These are phyloP conservation scores for Falco berigora DNA, from an alignment of 2,797 vertebrate species.

Conservation along the genomic window DNA sequence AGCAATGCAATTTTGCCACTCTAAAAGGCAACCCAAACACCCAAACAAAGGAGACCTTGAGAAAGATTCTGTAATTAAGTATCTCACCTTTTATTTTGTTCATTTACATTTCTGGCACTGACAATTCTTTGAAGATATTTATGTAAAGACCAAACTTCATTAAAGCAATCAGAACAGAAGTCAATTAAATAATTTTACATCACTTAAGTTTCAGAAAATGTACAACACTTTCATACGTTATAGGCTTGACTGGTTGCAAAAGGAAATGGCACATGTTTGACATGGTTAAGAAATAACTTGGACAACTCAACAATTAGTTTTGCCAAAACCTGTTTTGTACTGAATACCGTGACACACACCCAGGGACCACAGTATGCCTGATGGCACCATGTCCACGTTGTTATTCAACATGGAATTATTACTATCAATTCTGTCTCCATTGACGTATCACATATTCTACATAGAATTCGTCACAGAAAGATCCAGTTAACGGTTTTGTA, in stretches of 20 bases:
- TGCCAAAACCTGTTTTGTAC: conserved; percentile 32
- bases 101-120: conserved; percentile 77
- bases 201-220: conserved; percentile 80
- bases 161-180: conserved; percentile 88
- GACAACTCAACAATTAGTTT: conserved; percentile 41
- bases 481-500: not conserved
- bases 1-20: not conserved
- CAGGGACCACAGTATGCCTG: conserved; percentile 39
- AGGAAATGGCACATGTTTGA: conserved; percentile 73
- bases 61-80: conserved; percentile 47
- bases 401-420: not conserved
- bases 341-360: conserved; percentile 11
- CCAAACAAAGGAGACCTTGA: not conserved
- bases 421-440: conserved; percentile 13
- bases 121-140: conserved; percentile 81
- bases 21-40: not conserved
- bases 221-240: conserved; percentile 78
- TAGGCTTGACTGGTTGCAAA: conserved; percentile 74
- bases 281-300: conserved; percentile 59
- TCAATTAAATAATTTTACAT: conserved; percentile 83
- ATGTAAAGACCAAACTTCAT: conserved; percentile 86
- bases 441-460: conserved; percentile 2
- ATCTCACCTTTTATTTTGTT: conserved; percentile 74
- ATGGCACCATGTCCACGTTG: not conserved
- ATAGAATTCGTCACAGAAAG: conserved; percentile 25